These are phyloP conservation scores for Amphiduros pacificus DNA, from an alignment of 2,888 invertebrate species.

Conservation along the genomic window DNA sequence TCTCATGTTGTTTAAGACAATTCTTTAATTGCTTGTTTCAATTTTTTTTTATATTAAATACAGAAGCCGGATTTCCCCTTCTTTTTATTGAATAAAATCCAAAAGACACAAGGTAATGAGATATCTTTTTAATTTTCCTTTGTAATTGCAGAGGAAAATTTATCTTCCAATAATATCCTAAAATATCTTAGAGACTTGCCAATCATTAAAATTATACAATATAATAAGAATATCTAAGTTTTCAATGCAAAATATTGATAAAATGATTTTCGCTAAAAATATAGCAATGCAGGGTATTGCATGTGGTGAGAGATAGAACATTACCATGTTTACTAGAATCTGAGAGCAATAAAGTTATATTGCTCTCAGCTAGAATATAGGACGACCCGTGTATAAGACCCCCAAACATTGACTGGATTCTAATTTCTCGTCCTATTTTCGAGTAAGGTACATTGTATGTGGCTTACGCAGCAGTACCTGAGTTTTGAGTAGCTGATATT, in stretches of 20 bases:
- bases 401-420: too few species aligned
- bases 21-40: too few species aligned
- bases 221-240: not conserved
- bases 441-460: too few species aligned
- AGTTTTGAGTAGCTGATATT: conserved; percentile 62
- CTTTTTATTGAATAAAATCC: not conserved
- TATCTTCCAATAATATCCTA: not conserved
- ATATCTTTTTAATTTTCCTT: not conserved
- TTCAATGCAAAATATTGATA: too few species aligned
- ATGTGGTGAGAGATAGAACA: too few species aligned
- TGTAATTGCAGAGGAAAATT: too few species aligned
- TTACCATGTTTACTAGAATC: too few species aligned
- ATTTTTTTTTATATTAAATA: conserved; percentile 1
- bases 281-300: too few species aligned
- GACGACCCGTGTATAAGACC: not conserved
- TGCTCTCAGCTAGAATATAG: not conserved
- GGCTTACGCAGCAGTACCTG: too few species aligned
- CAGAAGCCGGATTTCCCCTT: not conserved
- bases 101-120: not conserved
- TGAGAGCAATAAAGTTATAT: not conserved
- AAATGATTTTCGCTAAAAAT: too few species aligned
- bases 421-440: too few species aligned
- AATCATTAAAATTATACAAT: not conserved
- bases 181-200: not conserved
- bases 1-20: too few species aligned